Evolutionary conservation across 2,797 vertebrate species (phyloP).

Genomic region (Nannoperca australis): DNA sequence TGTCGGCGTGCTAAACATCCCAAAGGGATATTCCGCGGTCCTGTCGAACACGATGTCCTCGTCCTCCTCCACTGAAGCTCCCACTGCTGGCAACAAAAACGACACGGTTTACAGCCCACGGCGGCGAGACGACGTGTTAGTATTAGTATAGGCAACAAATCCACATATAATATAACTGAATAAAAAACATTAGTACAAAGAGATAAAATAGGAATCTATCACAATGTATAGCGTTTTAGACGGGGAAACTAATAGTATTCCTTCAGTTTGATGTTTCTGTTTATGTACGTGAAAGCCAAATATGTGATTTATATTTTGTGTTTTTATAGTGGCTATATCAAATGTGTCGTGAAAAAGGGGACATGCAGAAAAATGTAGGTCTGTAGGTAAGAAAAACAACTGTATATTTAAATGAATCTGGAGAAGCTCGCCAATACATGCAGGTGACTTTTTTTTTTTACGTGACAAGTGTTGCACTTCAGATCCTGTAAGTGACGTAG

Average conservation of each 20-base stretch:
- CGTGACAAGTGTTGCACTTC: constrained; percentile 28
- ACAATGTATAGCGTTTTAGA: background rate
- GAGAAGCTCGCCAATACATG: background rate
- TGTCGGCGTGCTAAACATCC: constrained; percentile 14
- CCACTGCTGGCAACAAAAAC: constrained; percentile 4
- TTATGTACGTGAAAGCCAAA: background rate
- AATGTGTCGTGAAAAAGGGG: background rate
- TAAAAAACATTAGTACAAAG: background rate
- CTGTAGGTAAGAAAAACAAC: background rate
- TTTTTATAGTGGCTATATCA: background rate
- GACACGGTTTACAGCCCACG: background rate
- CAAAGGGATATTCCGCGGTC: constrained; percentile 31
- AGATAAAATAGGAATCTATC: background rate
- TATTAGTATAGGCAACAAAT: background rate
- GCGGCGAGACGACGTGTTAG: background rate
- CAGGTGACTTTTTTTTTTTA: constrained; percentile 24
- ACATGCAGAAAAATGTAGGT: background rate
- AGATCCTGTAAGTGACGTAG: constrained; percentile 56
- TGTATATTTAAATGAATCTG: background rate
- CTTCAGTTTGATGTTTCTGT: background rate
- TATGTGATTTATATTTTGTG: background rate
- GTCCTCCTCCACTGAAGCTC: constrained; percentile 37
- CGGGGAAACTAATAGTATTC: background rate
- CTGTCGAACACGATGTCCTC: constrained; percentile 42
- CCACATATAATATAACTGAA: background rate